A percentile compares a stretch with the other conserved stretches of the same genome.
Evolutionary conservation across 2,888 invertebrate species (phyloP).

Genomic region (Caenorhabditis panamensis): DNA sequence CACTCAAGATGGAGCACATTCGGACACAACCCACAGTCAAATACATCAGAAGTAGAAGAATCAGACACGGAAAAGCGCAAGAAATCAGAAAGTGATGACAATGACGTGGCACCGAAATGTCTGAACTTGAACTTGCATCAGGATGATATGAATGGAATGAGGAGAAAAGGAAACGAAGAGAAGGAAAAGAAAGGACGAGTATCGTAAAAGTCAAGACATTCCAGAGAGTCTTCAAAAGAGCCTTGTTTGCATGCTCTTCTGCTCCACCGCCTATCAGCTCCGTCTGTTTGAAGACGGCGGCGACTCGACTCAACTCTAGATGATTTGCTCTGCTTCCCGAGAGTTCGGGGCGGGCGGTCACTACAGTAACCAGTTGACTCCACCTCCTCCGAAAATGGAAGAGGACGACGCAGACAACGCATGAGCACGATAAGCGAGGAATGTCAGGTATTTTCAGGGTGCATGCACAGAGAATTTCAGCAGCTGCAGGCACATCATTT

Average conservation of each 20-base stretch:
- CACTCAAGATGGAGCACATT: neutral
- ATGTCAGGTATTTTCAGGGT: conserved; percentile 38
- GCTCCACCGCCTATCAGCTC: conserved; percentile 6
- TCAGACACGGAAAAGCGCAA: conserved; percentile 19
- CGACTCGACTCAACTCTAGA: neutral
- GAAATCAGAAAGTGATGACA: conserved; percentile 33
- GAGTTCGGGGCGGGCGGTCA: conserved; percentile 33
- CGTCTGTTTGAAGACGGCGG: conserved; percentile 24
- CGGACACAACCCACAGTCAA: neutral
- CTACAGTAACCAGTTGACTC: conserved; percentile 26
- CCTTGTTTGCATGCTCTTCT: conserved; percentile 35
- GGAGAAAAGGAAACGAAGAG: too few relatives aligned
- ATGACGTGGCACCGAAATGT: conserved; percentile 58
- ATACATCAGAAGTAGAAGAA: conserved; percentile 4
- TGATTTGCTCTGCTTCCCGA: conserved; percentile 9
- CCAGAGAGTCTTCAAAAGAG: conserved; percentile 40
- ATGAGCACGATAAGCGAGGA: conserved; percentile 44
- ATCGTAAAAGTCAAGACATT: conserved; percentile 24
- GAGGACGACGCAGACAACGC: conserved; percentile 16
- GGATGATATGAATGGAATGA: conserved; percentile 31
- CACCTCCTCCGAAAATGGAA: conserved; percentile 30
- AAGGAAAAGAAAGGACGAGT: too few relatives aligned
- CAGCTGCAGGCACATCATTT: neutral
- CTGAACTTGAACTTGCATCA: conserved; percentile 39
- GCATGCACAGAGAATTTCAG: conserved; percentile 22